A percentile compares a stretch with the other conserved stretches of the same genome.
phyloP scores from a whole-genome alignment of 2,797 vertebrate species.

The Oryzias sinensis region DNA sequence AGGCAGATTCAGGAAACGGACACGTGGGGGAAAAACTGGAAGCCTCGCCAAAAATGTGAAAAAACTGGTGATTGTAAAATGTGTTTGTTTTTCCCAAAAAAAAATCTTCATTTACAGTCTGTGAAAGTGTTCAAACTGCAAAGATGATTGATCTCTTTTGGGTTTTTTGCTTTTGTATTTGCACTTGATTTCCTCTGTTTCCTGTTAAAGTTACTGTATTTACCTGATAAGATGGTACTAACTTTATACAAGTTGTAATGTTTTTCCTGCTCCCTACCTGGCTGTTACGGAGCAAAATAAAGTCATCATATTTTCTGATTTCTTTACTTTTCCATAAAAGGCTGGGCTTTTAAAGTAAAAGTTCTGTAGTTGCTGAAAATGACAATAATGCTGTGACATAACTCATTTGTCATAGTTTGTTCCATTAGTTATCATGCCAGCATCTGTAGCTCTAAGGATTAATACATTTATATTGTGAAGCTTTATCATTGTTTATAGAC shows the following conservation, averaged over 20 bases:
- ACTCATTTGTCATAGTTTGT: too few species aligned
- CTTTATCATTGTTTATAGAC: too few species aligned
- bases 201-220: constrained; percentile 51
- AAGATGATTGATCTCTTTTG: constrained; percentile 9
- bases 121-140: constrained; percentile 30
- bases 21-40: constrained; percentile 30
- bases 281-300: constrained; percentile 64
- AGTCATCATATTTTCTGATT: constrained; percentile 64
- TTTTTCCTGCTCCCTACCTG: constrained; percentile 38
- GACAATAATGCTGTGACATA: too few species aligned
- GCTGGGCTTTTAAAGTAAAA: too few species aligned
- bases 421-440: too few species aligned
- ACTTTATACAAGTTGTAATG: constrained; percentile 41
- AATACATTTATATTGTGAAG: too few species aligned
- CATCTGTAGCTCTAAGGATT: too few species aligned
- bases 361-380: too few species aligned
- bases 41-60: constrained; percentile 67
- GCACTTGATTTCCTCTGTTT: constrained; percentile 58
- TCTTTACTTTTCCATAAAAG: neutral
- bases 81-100: constrained; percentile 51
- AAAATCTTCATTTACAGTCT: constrained; percentile 34
- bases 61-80: constrained; percentile 72
- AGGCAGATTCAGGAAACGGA: constrained; percentile 38
- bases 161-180: constrained; percentile 53
- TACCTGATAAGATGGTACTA: constrained; percentile 45